Evolutionary conservation across 2,888 invertebrate species (phyloP), one percentile per base, ranked within the genome.

Genomic region (Eilema sororculum): DNA sequence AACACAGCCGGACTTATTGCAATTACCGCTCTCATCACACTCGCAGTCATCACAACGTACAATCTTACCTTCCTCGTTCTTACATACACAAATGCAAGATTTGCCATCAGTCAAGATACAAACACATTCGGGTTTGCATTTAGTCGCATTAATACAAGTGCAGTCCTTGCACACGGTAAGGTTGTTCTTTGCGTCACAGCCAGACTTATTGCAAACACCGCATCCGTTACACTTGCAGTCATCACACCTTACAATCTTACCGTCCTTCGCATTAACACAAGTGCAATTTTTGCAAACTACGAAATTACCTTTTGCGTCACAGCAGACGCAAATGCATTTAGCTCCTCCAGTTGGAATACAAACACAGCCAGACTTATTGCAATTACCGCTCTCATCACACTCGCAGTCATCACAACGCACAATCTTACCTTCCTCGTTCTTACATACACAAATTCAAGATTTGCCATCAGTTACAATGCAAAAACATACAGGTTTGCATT

Each of bases 1-100:
- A 25, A 82, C 68, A 69, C 90, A 90, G 52, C 81, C 83, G 3
- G 78, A 63, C 22, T 82, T 82, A 30, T 79, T 78, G 63, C 89
- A 87, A 30, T 80, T 83, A 20, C 81, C 71, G 5, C 22, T 65
- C 10, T 60, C 69, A 30, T 74, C 72, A 62, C 86, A 87, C 30
- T 83, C 76, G 69, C 90, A 89, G 65, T 84, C 83, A 3, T 80
- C 71, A 24, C 89, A 86, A 24, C 75, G 0, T 0, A 71, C 62
- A 20, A 73, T 71, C 20, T 73, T 68, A 0, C 83, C 84, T 20
- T 80, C 70, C 4, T 70, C 69, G 74, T 85, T 81, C 52, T 74
- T 37, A 52, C 81, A 83, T 0, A 84, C 69, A 58, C 87, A 86
- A 30, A 85, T 74, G 74, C 83, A 84, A 52, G 78, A 58, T 58